Percentiles rank a stretch among this genome's conserved stretches.
Conservation (phyloP, 2,888 invertebrate species). For the Carabus problematicus region DNA sequence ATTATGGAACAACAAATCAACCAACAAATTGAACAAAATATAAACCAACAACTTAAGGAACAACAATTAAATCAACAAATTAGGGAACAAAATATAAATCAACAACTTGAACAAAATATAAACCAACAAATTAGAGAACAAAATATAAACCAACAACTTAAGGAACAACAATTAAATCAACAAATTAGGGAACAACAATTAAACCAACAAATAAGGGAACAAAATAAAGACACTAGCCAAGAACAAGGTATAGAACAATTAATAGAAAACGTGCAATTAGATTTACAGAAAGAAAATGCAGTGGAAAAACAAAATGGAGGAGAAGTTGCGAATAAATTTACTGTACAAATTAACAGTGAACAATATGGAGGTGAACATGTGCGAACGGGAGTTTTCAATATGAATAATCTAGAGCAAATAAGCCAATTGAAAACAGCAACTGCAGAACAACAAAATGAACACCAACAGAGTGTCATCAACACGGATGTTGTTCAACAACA, state of each 20-base stretch:
- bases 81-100: no score
- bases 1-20: not conserved
- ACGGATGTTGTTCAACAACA: no score
- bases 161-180: not conserved
- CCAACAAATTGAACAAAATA: slow-evolving; percentile 25
- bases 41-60: slow-evolving; percentile 13
- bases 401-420: no score
- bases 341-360: no score
- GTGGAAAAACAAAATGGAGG: no score
- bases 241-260: slow-evolving; percentile 27
- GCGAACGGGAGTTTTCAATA: no score
- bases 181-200: slow-evolving; percentile 17
- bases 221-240: slow-evolving; percentile 20
- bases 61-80: slow-evolving; percentile 18
- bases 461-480: no score
- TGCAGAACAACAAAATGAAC: no score
- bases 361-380: no score
- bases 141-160: no score
- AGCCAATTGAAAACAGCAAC: no score
- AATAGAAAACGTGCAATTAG: slow-evolving; percentile 20
- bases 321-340: no score
- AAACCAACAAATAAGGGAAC: not conserved
- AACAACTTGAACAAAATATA: slow-evolving; percentile 6
- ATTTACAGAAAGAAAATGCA: not conserved
- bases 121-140: not conserved